These are phyloP conservation scores for Parnassius mnemosyne DNA, from an alignment of 2,888 invertebrate species.

Conservation along the genomic window DNA sequence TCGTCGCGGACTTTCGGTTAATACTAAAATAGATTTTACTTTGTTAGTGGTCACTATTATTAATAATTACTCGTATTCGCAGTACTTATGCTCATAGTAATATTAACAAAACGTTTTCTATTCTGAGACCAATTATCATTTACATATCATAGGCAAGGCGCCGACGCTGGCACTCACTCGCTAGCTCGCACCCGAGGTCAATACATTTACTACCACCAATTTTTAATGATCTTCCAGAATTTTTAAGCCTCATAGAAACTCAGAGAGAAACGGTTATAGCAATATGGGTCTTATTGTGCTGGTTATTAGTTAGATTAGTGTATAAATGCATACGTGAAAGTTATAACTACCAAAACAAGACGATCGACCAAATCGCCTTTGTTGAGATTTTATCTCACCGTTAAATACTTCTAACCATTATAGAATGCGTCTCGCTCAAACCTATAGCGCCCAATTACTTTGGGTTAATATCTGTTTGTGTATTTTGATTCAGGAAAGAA, in stretches of 20 bases:
- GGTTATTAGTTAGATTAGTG: constrained; percentile 59
- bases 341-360: constrained; percentile 76
- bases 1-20: too few relatives aligned
- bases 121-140: constrained; percentile 79
- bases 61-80: constrained; percentile 17
- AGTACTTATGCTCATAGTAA: constrained; percentile 47
- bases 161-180: constrained; percentile 58
- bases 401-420: constrained; percentile 79
- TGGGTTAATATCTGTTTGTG: constrained; percentile 57
- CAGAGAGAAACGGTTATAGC: background rate
- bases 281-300: constrained; percentile 45
- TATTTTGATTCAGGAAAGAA: constrained; percentile 47
- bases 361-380: constrained; percentile 78
- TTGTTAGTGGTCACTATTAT: background rate
- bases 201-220: constrained; percentile 70
- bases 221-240: constrained; percentile 46
- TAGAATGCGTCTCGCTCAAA: constrained; percentile 67
- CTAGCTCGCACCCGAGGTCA: constrained; percentile 73
- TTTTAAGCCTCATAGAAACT: constrained; percentile 17
- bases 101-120: constrained; percentile 74
- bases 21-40: too few relatives aligned
- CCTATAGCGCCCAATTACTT: constrained; percentile 64
- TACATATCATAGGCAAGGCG: constrained; percentile 76
- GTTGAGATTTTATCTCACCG: constrained; percentile 78
- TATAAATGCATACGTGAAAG: constrained; percentile 69